Percentiles rank a stretch among this genome's conserved stretches.
Conservation (phyloP, 2,888 invertebrate species). For the Callosobruchus maculatus region DNA sequence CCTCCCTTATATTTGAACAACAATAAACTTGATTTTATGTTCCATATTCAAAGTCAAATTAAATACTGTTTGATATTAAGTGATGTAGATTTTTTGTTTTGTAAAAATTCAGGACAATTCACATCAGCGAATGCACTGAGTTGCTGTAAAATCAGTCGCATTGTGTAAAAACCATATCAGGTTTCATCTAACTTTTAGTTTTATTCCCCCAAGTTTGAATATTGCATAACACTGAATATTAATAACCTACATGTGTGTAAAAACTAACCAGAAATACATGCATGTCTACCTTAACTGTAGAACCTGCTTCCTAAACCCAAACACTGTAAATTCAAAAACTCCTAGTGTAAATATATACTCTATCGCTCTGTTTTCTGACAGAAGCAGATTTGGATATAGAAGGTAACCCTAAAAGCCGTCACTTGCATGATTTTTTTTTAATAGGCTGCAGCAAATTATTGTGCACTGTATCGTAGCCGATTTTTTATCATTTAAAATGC, state of each 20-base stretch:
- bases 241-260: neutral
- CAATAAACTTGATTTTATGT: too few relatives aligned
- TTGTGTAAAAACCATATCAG: too few relatives aligned
- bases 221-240: neutral
- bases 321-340: constrained; percentile 2
- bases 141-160: too few relatives aligned
- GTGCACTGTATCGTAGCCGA: neutral
- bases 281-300: constrained; percentile 3
- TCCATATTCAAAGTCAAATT: too few relatives aligned
- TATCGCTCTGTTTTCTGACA: constrained; percentile 39
- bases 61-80: too few relatives aligned
- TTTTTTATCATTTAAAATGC: too few relatives aligned
- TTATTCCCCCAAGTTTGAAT: neutral
- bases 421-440: constrained; percentile 15
- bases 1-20: too few relatives aligned
- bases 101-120: too few relatives aligned
- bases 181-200: too few relatives aligned
- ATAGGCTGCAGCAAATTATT: neutral
- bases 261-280: neutral
- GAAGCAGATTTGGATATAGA: constrained; percentile 50
- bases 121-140: too few relatives aligned
- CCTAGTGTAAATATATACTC: constrained; percentile 35
- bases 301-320: neutral
- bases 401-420: constrained; percentile 40
- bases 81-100: too few relatives aligned